A percentile compares a stretch with the other conserved stretches of the same genome.
Evolutionary conservation across 2,888 invertebrate species (phyloP).

Genomic region (Protonemura montana): DNA sequence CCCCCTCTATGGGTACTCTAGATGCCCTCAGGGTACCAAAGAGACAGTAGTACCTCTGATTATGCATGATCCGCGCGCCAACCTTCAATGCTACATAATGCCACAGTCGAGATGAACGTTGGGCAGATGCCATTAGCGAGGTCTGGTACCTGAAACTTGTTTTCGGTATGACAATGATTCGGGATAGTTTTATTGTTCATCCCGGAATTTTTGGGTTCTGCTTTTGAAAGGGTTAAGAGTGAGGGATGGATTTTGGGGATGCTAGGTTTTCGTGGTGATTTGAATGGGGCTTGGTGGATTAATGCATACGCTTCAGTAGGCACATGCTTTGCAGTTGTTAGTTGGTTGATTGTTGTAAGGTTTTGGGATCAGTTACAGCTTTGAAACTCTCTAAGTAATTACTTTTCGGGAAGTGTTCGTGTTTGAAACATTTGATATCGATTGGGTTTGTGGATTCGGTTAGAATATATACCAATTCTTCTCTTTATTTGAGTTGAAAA

Average conservation of each 20-base stretch:
- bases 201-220: background rate
- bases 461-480: too few relatives aligned
- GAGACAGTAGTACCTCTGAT: constrained; percentile 25
- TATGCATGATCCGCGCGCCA: constrained; percentile 17
- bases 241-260: background rate
- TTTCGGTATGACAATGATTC: background rate
- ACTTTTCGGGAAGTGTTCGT: too few relatives aligned
- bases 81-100: background rate
- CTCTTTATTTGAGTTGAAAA: too few relatives aligned
- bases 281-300: background rate
- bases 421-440: too few relatives aligned
- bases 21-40: background rate
- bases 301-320: too few relatives aligned
- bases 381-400: too few relatives aligned
- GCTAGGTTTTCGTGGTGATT: background rate
- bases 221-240: background rate
- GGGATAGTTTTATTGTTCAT: background rate
- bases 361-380: too few relatives aligned
- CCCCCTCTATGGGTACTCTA: background rate
- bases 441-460: too few relatives aligned
- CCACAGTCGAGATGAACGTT: background rate
- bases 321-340: background rate
- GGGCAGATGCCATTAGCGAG: background rate
- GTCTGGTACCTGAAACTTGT: background rate
- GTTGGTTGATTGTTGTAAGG: too few relatives aligned